These are phyloP conservation scores for Tanytarsus gracilentus DNA, from an alignment of 2,888 invertebrate species.

Conservation along the genomic window DNA sequence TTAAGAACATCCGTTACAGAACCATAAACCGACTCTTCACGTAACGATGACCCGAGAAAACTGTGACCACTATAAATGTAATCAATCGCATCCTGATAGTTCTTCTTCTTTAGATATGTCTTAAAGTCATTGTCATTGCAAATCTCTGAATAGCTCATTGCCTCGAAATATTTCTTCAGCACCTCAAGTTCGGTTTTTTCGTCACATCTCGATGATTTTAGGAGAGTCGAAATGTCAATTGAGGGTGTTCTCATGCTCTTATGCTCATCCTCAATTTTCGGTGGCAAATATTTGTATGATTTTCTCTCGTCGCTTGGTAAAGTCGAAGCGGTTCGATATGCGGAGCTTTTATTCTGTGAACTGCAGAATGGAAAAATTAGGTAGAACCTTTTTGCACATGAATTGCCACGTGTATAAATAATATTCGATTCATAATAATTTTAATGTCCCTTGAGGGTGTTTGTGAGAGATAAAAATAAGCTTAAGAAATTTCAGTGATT, in stretches of 20 bases:
- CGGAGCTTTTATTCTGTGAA: too few species aligned
- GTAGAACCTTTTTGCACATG: too few species aligned
- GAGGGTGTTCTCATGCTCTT: not conserved
- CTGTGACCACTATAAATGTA: conserved; percentile 33
- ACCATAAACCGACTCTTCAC: conserved; percentile 19
- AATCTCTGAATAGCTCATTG: conserved; percentile 42
- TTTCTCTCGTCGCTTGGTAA: too few species aligned
- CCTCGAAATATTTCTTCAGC: conserved; percentile 41
- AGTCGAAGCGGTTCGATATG: too few species aligned
- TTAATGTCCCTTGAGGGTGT: too few species aligned
- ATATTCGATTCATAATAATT: too few species aligned
- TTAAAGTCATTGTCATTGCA: conserved; percentile 41
- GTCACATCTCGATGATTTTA: conserved; percentile 39
- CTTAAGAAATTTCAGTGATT: too few species aligned
- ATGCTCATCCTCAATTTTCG: not conserved
- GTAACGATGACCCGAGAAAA: conserved; percentile 16
- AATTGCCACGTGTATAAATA: too few species aligned
- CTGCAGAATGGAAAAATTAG: too few species aligned
- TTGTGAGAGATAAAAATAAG: too few species aligned
- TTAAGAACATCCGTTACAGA: conserved; percentile 13
- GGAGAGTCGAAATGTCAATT: conserved; percentile 30
- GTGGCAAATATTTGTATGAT: conserved; percentile 10
- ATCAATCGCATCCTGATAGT: conserved; percentile 40
- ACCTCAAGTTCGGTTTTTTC: conserved; percentile 41
- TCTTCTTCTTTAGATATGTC: conserved; percentile 40